A percentile compares a stretch with the other conserved stretches of the same genome.
Evolutionary conservation across 1,140 invertebrate species (phyloP).

Genomic region (Melitaea cinxia): DNA sequence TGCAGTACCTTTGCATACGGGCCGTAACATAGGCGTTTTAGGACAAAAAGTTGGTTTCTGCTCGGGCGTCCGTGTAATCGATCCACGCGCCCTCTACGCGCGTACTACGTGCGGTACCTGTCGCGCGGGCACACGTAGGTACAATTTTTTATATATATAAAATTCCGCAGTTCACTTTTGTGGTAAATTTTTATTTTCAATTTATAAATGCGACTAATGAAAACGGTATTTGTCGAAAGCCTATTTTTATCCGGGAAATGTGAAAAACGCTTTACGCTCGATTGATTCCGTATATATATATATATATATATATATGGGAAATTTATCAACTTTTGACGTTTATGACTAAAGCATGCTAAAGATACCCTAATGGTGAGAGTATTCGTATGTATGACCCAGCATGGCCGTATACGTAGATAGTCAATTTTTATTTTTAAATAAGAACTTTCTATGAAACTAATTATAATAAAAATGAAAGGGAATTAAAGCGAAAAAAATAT

Average conservation of each 20-base stretch:
- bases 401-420: too few relatives aligned
- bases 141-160: constrained; percentile 12
- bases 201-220: constrained; percentile 12
- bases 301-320: too few relatives aligned
- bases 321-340: too few relatives aligned
- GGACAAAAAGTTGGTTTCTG: constrained; percentile 14
- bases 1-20: too few relatives aligned
- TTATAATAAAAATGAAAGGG: too few relatives aligned
- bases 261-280: neutral
- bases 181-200: constrained; percentile 6
- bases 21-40: constrained; percentile 11
- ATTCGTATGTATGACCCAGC: too few relatives aligned
- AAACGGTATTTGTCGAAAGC: neutral
- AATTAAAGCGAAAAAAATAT: too few relatives aligned
- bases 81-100: constrained; percentile 8
- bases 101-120: neutral
- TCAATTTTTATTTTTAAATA: too few relatives aligned
- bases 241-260: neutral
- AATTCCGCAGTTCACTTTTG: constrained; percentile 6
- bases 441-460: too few relatives aligned
- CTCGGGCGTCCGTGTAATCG: constrained; percentile 14
- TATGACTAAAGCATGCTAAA: too few relatives aligned
- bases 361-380: too few relatives aligned
- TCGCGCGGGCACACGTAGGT: constrained; percentile 3
- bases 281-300: neutral